Evolutionary conservation across 2,888 invertebrate species (phyloP), one percentile per base, ranked within the genome.

Genomic region (Coleophora flavipennella): DNA sequence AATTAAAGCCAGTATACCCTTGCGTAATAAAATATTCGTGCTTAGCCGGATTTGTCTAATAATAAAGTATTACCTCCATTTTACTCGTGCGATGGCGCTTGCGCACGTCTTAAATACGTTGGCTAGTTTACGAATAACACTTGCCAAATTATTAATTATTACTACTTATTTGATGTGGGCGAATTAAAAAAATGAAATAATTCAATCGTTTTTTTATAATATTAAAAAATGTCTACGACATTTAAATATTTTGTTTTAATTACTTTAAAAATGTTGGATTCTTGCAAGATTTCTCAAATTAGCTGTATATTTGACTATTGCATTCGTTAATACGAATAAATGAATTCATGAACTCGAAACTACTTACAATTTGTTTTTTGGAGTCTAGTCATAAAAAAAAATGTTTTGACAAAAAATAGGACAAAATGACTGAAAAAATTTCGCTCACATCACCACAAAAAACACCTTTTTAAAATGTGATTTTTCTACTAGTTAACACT

Each of bases 401-500:
- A 47, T 43, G 49, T 20, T 20, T 20, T 25, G 34, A 31, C 29
- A 27, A 39, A 20, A 12, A 49, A 44, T 43, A 45, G 39, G 43
- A 45, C 39, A 44, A 45, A 40, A 4, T 45, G 57, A 59, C 53
- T 57, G 53, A 55, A 40, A 35, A 42, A 35, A 33, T 48, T 52
- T 70, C 70, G 73, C 75, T 76, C 76, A 67, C 78, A 75, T 70
- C 68, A 60, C 62, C 48, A 37, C 37, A 45, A 28, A 33, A 8
- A 51, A 51, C 50, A 36, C 47, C 44, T 56, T 56, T 58, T 51
- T 55, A 57, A 62, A 70, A 74, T 79, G 76, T 80, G 79, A 79
- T 80, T 67, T 76, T 69, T 71, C 62, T 69, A 64, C 62, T 72
- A 72, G 68, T 69, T 70, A 64, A 73, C 68, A 75, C 73, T 77